Conservation (phyloP, 2,113 vertebrate species). For the Misgurnus mizolepis region DNA sequence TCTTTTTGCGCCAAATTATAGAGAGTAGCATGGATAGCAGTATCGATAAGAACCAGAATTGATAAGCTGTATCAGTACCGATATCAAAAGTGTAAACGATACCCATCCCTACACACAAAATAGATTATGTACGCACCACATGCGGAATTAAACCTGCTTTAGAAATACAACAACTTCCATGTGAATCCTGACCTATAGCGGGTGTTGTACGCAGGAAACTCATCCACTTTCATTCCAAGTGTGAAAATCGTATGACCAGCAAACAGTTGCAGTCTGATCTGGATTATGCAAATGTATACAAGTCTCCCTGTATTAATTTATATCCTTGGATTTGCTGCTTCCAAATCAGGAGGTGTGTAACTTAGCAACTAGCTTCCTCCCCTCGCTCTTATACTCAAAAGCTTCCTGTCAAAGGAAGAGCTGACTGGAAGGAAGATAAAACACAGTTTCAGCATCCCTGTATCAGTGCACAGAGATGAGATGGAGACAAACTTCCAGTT, state of each 20-base stretch:
- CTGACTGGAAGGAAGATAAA: background rate
- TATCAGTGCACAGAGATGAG: slow-evolving; percentile 9
- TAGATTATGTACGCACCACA: too few relatives aligned
- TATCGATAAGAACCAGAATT: too few relatives aligned
- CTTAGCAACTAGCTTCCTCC: slow-evolving; percentile 50
- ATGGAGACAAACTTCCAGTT: background rate
- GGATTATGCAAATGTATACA: background rate
- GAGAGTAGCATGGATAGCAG: too few relatives aligned
- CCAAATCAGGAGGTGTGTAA: slow-evolving; percentile 42
- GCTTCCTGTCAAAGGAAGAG: background rate
- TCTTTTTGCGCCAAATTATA: too few relatives aligned
- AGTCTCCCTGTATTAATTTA: slow-evolving; percentile 26
- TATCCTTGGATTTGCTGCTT: slow-evolving; percentile 4
- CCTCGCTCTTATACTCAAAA: slow-evolving; percentile 25
- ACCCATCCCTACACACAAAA: too few relatives aligned
- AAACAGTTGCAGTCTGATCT: slow-evolving; percentile 10
- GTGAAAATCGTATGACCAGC: background rate
- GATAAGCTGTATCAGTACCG: too few relatives aligned
- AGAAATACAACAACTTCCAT: too few relatives aligned
- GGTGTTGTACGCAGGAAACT: background rate
- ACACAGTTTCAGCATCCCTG: background rate
- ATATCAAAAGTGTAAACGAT: too few relatives aligned
- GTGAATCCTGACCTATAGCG: too few relatives aligned
- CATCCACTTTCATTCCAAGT: background rate
- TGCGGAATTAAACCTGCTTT: too few relatives aligned